Base-by-base conservation (phyloP, 2,797 vertebrate species). In the Hirundo rustica region DNA sequence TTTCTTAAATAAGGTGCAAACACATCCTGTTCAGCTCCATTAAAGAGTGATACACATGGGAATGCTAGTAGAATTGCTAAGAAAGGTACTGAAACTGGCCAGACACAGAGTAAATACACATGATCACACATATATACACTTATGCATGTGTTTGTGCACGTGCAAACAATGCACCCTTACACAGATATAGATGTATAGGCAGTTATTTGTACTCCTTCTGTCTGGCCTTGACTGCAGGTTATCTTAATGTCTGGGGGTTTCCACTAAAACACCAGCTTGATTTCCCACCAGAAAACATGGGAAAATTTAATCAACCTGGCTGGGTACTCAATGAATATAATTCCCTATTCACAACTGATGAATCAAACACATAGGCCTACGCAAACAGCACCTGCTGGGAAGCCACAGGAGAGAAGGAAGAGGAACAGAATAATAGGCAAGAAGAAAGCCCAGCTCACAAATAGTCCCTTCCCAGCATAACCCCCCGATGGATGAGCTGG, bases 281-380 rank as follows among this genome's bases (percentile, higher is more conserved):
- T 96, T 96, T 96, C 94, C 94, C 95, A 94, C 80, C 84, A 93
- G 93, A 75, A 95, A 96, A 95, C 11, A 3, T 25, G 45, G 53
- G 74, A 64, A 93, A 96, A 95, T 94, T 95, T 95, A 96, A 96
- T 95, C 94, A 96, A 92, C 92, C 92, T 96, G 86, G 71, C 80
- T 94, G 67, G 67, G 60, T 71, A 91, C 77, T 94, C 13, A 1
- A 22, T 85, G 94, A 87, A 87, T 87, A 76, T 54, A 95, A 93
- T 87, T 94, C 94, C 88, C 95, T 82, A 26, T 73, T 88, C 93
- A 76, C 90, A 90, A 57, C 2, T 50, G 83, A 94, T 76, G 93
- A 95, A 92, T 86, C 93, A 95, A 93, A 92, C 62, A 94, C 83
- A 88, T 82, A 94, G 92, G 32, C 73, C 77, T 88, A 93, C 90